phyloP scores from a whole-genome alignment of 2,797 vertebrate genomes.

The Scolopax rusticola region DNA sequence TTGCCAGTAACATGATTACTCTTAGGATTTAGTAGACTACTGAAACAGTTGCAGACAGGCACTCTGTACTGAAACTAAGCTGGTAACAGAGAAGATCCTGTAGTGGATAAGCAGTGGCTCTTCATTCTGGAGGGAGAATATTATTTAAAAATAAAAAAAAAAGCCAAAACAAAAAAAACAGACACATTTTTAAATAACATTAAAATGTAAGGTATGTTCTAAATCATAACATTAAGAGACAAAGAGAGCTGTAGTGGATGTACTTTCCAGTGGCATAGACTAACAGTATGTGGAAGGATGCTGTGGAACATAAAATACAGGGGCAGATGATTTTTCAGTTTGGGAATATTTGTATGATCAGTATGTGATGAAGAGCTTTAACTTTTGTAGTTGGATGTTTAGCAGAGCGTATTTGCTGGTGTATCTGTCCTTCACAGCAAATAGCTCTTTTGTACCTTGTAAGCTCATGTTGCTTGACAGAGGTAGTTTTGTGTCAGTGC shows the following conservation, averaged over 20 bases:
- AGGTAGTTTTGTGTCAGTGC: constrained; percentile 49
- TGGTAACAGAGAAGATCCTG: not conserved
- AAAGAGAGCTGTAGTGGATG: not conserved
- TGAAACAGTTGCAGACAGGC: not conserved
- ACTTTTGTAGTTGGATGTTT: not conserved
- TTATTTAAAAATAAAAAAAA: not conserved
- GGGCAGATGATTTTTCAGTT: not conserved
- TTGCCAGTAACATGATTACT: not conserved
- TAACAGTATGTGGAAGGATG: not conserved
- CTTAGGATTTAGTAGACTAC: not conserved
- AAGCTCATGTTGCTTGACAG: constrained; percentile 48
- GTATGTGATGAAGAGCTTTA: constrained; percentile 14
- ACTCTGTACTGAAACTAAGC: not conserved
- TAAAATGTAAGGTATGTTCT: not conserved
- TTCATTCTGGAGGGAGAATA: not conserved
- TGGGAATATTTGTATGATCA: not conserved
- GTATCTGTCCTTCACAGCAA: constrained; percentile 34
- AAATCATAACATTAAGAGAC: not conserved
- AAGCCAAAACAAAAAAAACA: too few species aligned
- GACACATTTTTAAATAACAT: not conserved
- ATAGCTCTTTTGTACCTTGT: constrained; percentile 51
- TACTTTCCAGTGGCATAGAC: not conserved
- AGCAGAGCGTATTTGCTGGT: constrained; percentile 20
- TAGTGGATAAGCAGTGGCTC: not conserved
- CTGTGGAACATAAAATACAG: not conserved